Conservation (phyloP, 2,113 vertebrate species). For the Plestiodon gilberti region DNA sequence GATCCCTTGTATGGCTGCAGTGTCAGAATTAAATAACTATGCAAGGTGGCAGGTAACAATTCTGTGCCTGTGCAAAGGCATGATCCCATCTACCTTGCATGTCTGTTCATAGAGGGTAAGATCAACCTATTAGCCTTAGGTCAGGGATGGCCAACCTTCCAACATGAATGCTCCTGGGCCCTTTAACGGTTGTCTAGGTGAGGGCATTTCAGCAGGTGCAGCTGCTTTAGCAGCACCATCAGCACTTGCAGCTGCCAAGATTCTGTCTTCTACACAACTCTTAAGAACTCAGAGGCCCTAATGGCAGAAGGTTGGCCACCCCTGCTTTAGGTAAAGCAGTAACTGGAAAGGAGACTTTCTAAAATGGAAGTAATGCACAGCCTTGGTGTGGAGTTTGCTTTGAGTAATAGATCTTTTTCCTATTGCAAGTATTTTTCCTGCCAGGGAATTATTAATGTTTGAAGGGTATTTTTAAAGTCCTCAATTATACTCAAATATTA, state of each 20-base stretch:
- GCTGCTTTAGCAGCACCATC: no score
- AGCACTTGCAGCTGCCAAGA: no score
- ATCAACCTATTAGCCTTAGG: not conserved
- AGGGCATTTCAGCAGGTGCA: no score
- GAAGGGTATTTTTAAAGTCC: constrained; percentile 57
- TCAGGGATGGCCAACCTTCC: no score
- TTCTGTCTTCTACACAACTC: no score
- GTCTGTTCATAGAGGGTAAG: not conserved
- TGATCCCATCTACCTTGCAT: not conserved
- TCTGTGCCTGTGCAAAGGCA: not conserved
- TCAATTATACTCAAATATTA: constrained; percentile 75
- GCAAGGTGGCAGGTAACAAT: not conserved
- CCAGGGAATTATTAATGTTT: constrained; percentile 67
- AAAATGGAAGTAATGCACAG: constrained; percentile 51
- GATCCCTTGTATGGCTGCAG: not conserved
- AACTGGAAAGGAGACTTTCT: not conserved
- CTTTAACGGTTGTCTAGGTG: no score
- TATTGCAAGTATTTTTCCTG: constrained; percentile 52
- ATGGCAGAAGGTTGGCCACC: no score
- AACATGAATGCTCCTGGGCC: no score
- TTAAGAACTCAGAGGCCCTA: no score
- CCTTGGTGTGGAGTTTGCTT: constrained; percentile 46
- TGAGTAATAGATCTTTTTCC: constrained; percentile 32
- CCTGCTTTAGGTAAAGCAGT: not conserved
- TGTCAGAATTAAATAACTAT: not conserved